Conservation (phyloP, 2,888 invertebrate species). For the Dicyrtomina minuta region DNA sequence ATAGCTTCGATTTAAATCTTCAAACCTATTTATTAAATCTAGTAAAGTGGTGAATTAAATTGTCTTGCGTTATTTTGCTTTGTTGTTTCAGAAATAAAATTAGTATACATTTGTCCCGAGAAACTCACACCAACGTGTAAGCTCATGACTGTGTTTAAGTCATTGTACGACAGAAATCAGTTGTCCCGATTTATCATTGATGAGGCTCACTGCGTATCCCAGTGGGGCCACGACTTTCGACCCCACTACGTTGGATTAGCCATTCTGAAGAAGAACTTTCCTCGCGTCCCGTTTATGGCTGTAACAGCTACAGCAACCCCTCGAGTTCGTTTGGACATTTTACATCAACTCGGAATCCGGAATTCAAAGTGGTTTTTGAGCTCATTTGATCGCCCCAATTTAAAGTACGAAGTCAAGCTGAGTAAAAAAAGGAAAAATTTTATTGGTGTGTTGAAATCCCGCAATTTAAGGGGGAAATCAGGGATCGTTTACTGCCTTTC, state of each 20-base stretch:
- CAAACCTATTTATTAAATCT: too few relatives aligned
- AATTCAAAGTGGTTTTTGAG: too few relatives aligned
- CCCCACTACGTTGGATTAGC: too few relatives aligned
- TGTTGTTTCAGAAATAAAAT: too few relatives aligned
- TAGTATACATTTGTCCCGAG: constrained; percentile 95
- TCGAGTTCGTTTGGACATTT: constrained; percentile 82
- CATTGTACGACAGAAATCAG: constrained; percentile 70
- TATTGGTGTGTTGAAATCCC: constrained; percentile 72
- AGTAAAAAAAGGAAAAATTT: constrained; percentile 72
- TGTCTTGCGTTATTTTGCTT: too few relatives aligned
- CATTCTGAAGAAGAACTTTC: constrained; percentile 71
- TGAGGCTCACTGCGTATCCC: constrained; percentile 86
- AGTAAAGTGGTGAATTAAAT: too few relatives aligned
- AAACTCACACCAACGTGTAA: constrained; percentile 81
- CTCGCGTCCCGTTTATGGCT: constrained; percentile 76
- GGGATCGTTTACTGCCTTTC: constrained; percentile 97
- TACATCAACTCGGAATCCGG: too few relatives aligned
- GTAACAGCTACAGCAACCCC: constrained; percentile 96
- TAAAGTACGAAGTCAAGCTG: constrained; percentile 78
- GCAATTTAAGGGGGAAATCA: constrained; percentile 61
- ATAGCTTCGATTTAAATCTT: too few relatives aligned
- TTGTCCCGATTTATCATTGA: constrained; percentile 88
- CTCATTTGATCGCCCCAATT: constrained; percentile 94
- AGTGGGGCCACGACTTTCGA: too few relatives aligned
- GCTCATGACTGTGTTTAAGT: constrained; percentile 68